Conservation (phyloP, 1,140 invertebrate species). For the Mamestra configurata region DNA sequence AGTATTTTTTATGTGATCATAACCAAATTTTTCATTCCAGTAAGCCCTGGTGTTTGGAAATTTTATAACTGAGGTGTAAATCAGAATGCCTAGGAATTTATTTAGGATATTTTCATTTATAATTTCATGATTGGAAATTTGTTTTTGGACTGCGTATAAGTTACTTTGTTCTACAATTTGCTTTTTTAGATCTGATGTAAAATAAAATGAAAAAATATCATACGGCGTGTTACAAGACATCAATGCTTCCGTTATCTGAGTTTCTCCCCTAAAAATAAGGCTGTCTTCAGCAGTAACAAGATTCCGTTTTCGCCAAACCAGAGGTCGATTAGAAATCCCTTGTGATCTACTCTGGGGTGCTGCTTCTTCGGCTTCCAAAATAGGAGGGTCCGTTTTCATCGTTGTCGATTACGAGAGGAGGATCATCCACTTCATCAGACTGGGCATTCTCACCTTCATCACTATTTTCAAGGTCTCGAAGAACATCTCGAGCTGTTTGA, state of each 20-base stretch:
- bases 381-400: neutral
- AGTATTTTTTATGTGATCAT: constrained; percentile 65
- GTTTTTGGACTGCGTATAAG: constrained; percentile 52
- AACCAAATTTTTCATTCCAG: constrained; percentile 65
- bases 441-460: constrained; percentile 40
- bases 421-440: neutral
- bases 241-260: constrained; percentile 58
- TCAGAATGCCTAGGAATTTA: constrained; percentile 49
- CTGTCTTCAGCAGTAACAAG: constrained; percentile 60
- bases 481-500: constrained; percentile 60
- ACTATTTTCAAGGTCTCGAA: constrained; percentile 63
- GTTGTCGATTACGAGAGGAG: neutral
- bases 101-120: constrained; percentile 39
- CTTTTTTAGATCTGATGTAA: constrained; percentile 59
- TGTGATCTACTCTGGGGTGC: neutral
- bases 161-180: constrained; percentile 17
- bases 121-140: constrained; percentile 47
- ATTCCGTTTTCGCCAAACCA: constrained; percentile 65
- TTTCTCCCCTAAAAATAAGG: neutral
- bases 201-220: constrained; percentile 61
- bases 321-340: constrained; percentile 32
- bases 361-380: constrained; percentile 3
- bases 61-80: constrained; percentile 70
- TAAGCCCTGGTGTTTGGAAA: constrained; percentile 58
- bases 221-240: constrained; percentile 46